Evolutionary conservation across 2,113 vertebrate genomes (phyloP).

Genomic region (Pedetes capensis): DNA sequence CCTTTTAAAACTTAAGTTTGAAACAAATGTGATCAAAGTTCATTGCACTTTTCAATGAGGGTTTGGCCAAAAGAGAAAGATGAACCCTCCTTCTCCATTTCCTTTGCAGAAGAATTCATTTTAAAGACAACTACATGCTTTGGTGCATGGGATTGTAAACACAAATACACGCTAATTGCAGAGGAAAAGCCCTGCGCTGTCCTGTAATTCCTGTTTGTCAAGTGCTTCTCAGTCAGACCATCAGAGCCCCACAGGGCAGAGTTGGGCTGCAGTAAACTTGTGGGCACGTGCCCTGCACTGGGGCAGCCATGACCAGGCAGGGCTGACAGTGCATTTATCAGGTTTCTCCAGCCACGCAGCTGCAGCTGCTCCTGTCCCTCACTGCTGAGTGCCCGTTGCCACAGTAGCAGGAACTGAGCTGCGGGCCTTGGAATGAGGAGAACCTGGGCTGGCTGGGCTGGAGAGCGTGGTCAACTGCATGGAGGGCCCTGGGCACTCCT

Average conservation of each 20-base stretch:
- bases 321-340: neutral
- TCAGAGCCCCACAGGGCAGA: neutral
- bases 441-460: neutral
- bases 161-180: neutral
- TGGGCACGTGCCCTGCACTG: neutral
- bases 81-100: neutral
- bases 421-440: neutral
- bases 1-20: neutral
- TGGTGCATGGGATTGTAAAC: neutral
- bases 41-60: neutral
- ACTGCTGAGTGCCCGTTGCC: neutral
- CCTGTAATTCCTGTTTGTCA: neutral
- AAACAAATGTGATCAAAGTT: neutral
- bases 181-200: neutral
- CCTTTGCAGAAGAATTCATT: neutral
- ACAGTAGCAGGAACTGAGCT: neutral
- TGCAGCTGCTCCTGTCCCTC: neutral
- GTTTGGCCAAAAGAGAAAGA: neutral
- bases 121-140: neutral
- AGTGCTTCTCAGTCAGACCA: neutral
- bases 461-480: fast-evolving
- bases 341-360: neutral
- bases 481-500: neutral
- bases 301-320: neutral
- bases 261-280: neutral